Evolutionary conservation across 92 coral and sea anemone genomes (phyloP).

Genomic region (Phenganax subtilis): DNA sequence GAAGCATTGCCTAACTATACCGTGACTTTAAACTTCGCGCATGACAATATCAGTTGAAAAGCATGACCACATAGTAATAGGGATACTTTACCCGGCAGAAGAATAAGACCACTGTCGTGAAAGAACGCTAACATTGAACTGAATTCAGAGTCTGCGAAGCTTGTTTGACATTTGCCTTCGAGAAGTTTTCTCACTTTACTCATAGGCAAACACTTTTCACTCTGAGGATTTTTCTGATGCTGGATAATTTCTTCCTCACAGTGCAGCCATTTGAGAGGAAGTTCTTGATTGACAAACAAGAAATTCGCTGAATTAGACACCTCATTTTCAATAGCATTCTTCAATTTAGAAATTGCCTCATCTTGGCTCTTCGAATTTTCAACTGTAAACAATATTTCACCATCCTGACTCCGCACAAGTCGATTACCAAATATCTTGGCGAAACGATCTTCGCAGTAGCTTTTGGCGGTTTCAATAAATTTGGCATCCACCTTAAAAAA

Average conservation of each 20-base stretch:
- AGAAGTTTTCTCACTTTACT: conserved; percentile 27
- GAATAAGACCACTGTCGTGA: conserved; percentile 65
- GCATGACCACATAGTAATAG: too few relatives aligned
- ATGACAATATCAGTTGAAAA: too few relatives aligned
- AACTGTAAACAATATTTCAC: conserved; percentile 48
- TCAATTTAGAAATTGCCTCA: conserved; percentile 41
- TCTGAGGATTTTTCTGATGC: conserved; percentile 2
- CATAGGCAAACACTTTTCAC: conserved; percentile 46
- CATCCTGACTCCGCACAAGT: conserved; percentile 47
- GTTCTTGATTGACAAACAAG: conserved; percentile 36
- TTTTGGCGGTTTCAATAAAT: conserved; percentile 29
- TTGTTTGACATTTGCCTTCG: conserved; percentile 9
- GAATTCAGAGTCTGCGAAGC: conserved; percentile 44
- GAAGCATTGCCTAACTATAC: too few relatives aligned
- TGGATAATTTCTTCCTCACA: conserved; percentile 57
- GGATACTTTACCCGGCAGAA: conserved; percentile 51
- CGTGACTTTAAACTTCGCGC: too few relatives aligned
- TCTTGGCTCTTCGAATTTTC: conserved; percentile 48
- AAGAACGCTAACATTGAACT: conserved; percentile 56
- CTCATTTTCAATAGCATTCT: conserved; percentile 49
- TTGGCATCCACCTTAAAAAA: background rate
- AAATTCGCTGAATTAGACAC: conserved; percentile 27
- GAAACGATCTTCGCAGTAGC: conserved; percentile 16
- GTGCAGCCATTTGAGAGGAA: conserved; percentile 62
- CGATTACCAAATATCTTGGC: conserved; percentile 51